Conservation (phyloP, 2,113 vertebrate genomes). For the Sakesphorus luctuosus region DNA sequence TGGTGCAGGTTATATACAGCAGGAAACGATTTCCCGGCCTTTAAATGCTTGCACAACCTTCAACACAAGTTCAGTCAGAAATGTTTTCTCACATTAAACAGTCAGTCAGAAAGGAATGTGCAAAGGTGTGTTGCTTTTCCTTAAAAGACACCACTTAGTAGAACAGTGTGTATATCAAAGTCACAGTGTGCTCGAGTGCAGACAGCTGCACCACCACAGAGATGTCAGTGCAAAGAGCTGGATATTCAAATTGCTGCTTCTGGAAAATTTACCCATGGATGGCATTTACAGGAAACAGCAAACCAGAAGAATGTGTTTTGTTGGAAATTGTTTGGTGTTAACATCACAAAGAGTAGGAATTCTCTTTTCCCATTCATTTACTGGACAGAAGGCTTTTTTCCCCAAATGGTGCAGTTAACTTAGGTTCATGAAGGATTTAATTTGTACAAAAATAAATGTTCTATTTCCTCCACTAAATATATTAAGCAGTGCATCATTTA, state of each 20-base stretch:
- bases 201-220: neutral
- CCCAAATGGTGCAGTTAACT: neutral
- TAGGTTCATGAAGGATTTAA: neutral
- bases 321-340: neutral
- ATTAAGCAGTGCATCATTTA: conserved; percentile 9
- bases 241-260: conserved; percentile 17
- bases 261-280: conserved; percentile 22
- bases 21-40: neutral
- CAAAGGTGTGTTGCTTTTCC: neutral
- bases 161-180: neutral
- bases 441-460: conserved; percentile 19
- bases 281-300: neutral
- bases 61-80: neutral
- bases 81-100: neutral
- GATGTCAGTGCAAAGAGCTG: conserved; percentile 18
- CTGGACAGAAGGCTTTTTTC: accelerated
- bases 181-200: neutral
- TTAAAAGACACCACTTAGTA: neutral
- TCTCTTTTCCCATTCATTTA: neutral
- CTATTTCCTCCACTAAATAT: neutral
- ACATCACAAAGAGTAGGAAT: neutral
- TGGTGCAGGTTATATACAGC: neutral
- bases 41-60: neutral
- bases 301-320: neutral
- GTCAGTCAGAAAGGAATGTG: neutral